A percentile compares a stretch with the other conserved stretches of the same genome.
phyloP scores from a whole-genome alignment of 2,113 vertebrate species.

The Microcebus jonahi region DNA sequence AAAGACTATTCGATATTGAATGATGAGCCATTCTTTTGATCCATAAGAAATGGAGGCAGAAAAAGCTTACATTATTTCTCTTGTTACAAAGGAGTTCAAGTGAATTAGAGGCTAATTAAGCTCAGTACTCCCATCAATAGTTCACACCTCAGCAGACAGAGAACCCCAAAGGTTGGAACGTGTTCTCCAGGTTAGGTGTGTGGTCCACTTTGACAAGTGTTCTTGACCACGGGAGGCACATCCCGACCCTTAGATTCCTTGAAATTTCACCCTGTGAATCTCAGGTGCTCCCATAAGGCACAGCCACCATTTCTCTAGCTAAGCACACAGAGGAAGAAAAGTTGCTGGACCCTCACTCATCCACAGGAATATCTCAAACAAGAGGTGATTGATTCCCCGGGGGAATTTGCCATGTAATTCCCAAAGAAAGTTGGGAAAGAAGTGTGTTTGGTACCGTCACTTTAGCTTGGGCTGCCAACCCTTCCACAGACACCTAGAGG shows the following conservation, averaged over 20 bases:
- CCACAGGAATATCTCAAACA: background rate
- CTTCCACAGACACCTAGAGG: background rate
- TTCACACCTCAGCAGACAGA: background rate
- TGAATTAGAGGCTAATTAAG: background rate
- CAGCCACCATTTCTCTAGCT: background rate
- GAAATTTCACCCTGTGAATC: background rate
- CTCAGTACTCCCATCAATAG: background rate
- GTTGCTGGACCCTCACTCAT: background rate
- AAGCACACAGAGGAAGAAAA: background rate
- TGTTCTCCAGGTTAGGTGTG: background rate
- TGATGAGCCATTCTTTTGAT: background rate
- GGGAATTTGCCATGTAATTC: background rate
- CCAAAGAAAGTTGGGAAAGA: background rate
- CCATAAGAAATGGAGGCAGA: background rate
- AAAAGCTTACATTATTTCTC: background rate
- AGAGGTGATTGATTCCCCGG: background rate
- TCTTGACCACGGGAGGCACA: background rate
- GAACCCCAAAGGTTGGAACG: background rate
- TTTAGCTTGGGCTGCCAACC: background rate
- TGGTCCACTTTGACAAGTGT: background rate
- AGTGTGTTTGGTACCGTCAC: background rate
- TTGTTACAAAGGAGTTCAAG: background rate
- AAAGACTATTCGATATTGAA: background rate
- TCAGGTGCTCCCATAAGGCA: fast-evolving
- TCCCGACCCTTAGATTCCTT: background rate